These are phyloP conservation scores for Rhombomys opimus DNA, from an alignment of 2,113 vertebrate species.

Conservation along the genomic window DNA sequence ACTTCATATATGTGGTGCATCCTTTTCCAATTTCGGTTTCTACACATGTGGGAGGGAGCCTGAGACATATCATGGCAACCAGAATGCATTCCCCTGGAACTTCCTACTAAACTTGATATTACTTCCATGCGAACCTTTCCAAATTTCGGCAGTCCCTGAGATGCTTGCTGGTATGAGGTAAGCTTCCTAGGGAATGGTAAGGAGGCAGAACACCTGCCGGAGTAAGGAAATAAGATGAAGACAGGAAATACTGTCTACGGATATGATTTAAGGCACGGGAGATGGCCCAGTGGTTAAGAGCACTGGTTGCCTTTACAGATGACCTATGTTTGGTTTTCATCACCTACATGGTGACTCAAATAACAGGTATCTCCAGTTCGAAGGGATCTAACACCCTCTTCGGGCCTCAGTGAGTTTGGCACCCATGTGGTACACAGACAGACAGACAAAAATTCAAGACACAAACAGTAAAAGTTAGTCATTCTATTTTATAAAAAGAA, in stretches of 20 bases:
- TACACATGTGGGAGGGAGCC: neutral
- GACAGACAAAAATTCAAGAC: neutral
- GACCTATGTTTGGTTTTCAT: neutral
- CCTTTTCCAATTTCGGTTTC: neutral
- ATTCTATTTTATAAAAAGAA: neutral
- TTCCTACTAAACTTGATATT: neutral
- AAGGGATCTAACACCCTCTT: neutral
- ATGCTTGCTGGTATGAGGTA: neutral
- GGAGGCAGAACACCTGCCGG: neutral
- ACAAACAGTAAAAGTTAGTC: neutral
- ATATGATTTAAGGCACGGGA: neutral
- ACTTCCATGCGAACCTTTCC: neutral
- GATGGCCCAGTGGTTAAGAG: neutral
- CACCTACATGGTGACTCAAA: neutral
- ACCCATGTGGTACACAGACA: neutral
- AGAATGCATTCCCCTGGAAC: neutral
- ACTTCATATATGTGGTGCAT: neutral
- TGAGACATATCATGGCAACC: neutral
- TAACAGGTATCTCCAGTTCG: neutral
- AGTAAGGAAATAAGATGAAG: neutral
- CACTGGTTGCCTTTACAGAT: neutral
- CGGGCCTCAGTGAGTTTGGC: neutral
- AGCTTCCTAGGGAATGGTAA: neutral
- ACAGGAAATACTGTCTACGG: neutral
- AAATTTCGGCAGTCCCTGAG: neutral